Evolutionary conservation across 2,888 invertebrate genomes (phyloP).

Genomic region (Tridacna gigas): DNA sequence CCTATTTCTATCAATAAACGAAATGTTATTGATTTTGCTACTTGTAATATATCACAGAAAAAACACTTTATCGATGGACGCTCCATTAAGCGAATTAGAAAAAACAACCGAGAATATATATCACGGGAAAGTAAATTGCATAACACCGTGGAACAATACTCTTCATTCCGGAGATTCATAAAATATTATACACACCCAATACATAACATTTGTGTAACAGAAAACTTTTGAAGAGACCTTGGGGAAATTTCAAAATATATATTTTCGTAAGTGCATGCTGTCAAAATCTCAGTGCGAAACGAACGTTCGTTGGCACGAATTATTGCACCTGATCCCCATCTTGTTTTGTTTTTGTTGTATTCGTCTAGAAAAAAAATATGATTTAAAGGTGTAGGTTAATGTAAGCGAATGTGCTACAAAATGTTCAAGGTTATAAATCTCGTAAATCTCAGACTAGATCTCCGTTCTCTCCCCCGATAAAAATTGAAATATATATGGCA

Average conservation of each 20-base stretch:
- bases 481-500: no score
- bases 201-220: background rate
- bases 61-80: background rate
- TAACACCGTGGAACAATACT: background rate
- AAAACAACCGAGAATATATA: constrained; percentile 6
- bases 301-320: background rate
- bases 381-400: no score
- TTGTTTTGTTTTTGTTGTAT: no score
- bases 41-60: background rate
- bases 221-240: background rate
- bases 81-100: constrained; percentile 22
- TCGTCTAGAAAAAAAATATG: no score
- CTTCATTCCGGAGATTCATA: background rate
- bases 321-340: background rate
- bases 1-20: no score
- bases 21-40: background rate
- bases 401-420: no score
- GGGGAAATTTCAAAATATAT: constrained; percentile 1
- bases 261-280: background rate
- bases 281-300: background rate
- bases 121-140: constrained; percentile 12
- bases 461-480: no score
- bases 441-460: no score
- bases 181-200: background rate
- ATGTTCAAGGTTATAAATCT: no score